Conservation (phyloP, 2,113 vertebrate genomes). For the Meleagris gallopavo region DNA sequence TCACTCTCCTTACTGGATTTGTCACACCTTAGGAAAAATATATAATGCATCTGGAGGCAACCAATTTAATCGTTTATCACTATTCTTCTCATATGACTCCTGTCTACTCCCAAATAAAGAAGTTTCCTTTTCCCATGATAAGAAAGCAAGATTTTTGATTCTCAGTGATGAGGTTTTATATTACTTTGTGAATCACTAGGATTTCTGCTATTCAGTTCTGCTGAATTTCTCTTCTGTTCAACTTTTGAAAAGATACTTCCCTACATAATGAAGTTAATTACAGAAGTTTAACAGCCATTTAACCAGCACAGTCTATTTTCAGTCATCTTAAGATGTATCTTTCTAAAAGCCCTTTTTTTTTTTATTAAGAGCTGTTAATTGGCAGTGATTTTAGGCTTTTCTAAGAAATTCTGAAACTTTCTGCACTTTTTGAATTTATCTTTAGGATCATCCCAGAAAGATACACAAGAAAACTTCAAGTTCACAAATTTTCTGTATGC, state of each 20-base stretch:
- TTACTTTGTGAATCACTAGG: background rate
- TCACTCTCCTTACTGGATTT: background rate
- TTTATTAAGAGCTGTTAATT: background rate
- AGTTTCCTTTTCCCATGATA: background rate
- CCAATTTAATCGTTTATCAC: background rate
- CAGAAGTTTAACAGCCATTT: background rate
- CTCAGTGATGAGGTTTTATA: background rate
- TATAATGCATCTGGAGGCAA: background rate
- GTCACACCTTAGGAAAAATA: background rate
- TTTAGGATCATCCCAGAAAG: background rate
- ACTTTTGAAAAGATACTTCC: background rate
- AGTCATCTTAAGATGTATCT: background rate
- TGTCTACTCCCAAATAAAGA: background rate
- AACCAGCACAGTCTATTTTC: background rate
- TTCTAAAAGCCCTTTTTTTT: background rate
- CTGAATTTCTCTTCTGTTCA: background rate
- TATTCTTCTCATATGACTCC: background rate
- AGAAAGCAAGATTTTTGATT: background rate
- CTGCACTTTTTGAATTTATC: background rate
- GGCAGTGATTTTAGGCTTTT: background rate
- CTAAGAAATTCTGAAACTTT: background rate
- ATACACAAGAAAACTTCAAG: background rate
- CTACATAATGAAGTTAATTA: background rate
- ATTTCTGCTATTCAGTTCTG: background rate
- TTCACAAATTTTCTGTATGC: background rate